Evolutionary conservation across 2,797 vertebrate genomes (phyloP), one percentile per base, ranked within the genome.

Genomic region (Otus scops): DNA sequence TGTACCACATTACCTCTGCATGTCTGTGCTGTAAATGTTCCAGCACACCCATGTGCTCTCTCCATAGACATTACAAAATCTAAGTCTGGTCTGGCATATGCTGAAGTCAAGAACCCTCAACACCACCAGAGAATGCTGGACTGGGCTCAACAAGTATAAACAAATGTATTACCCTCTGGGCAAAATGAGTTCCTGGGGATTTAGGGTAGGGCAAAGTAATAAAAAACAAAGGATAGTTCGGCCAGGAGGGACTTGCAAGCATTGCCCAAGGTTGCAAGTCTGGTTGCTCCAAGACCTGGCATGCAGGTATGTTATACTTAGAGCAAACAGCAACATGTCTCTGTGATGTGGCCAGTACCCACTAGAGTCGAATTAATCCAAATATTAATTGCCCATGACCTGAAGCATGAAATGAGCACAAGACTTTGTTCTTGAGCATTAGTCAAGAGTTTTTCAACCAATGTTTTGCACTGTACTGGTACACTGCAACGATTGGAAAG

Each of bases 271-370:
- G 5, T 13, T 6, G 19, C 38, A 39, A 43, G 3, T 28, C 14
- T 70, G 59, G 11, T 17, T 9, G 20, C 10, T 30, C 9, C 21
- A 18, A 45, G 50, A 54, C 45, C 38, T 51, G 48, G 6, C 18
- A 53, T 47, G 19, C 30, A 71, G 48, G 27, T 9, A 11, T 0
- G 0, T 27, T 5, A 8, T 5, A 28, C 54, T 24, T 1, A 6
- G 22, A 53, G 34, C 73, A 47, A 41, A 41, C 17, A 12, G 23
- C 60, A 87, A 11, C 32, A 1, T 0, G 10, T 22, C 38, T 47
- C 47, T 41, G 14, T 6, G 45, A 4, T 1, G 0, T 3, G 43
- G 43, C 28, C 74, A 64, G 51, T 10, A 68, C 12, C 19, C 57
- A 18, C 48, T 19, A 43, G 8, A 8, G 23, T 26, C 34, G 7